Percentiles rank a stretch among this genome's conserved stretches.
Evolutionary conservation across 2,797 vertebrate genomes (phyloP).

Genomic region (Typhlichthys eigenmanni): DNA sequence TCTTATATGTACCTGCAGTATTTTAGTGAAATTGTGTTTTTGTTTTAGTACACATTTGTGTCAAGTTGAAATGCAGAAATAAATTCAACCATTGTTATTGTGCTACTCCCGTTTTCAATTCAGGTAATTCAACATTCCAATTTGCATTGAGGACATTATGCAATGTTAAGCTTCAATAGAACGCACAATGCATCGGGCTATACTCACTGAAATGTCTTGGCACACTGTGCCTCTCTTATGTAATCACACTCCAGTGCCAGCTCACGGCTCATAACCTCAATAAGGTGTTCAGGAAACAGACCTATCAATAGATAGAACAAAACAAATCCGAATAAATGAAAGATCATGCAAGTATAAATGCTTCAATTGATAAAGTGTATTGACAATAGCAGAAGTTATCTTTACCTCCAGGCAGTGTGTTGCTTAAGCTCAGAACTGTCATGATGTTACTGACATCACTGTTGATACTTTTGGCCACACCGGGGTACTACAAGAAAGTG

Average conservation of each 20-base stretch:
- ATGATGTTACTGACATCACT: constrained; percentile 95
- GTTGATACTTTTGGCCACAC: constrained; percentile 93
- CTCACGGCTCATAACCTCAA: constrained; percentile 90
- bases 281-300: constrained; percentile 91
- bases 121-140: no score
- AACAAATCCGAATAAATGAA: not conserved
- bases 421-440: constrained; percentile 91
- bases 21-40: no score
- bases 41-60: no score
- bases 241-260: constrained; percentile 94
- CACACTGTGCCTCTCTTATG: constrained; percentile 87
- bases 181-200: not conserved
- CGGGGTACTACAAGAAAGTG: constrained; percentile 82
- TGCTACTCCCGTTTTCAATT: no score
- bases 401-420: constrained; percentile 90
- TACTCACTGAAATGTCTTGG: constrained; percentile 87
- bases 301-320: constrained; percentile 64
- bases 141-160: no score
- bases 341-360: constrained; percentile 2
- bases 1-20: no score
- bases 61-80: no score
- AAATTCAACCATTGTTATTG: no score
- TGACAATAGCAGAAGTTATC: constrained; percentile 15
- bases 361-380: not conserved
- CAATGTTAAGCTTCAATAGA: no score